Conservation (phyloP, 2,797 vertebrate species). For the Bryconaethiops microstoma region DNA sequence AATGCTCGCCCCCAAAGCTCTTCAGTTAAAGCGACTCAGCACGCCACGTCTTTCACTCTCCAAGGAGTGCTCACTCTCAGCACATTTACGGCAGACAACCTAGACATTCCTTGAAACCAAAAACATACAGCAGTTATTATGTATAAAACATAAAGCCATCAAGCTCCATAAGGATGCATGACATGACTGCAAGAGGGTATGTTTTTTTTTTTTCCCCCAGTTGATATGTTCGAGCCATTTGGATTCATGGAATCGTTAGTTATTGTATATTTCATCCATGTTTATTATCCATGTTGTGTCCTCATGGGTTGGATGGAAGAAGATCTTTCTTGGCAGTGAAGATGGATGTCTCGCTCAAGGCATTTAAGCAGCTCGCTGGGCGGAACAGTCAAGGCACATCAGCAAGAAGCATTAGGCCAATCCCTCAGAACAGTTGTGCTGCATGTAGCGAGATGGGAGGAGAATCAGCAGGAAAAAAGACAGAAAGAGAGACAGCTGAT, state of each 20-base stretch:
- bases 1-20: not conserved
- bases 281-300: conserved; percentile 4
- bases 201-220: not conserved
- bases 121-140: not conserved
- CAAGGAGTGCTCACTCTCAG: not conserved
- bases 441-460: not conserved
- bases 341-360: conserved; percentile 16
- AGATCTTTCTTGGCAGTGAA: conserved; percentile 11
- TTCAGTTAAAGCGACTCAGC: not conserved
- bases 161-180: conserved; percentile 1
- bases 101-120: not conserved
- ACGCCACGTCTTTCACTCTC: not conserved
- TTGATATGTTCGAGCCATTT: not conserved
- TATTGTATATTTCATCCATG: conserved; percentile 6
- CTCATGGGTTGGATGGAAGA: not conserved
- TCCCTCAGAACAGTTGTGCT: not conserved
- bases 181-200: not conserved
- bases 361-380: conserved; percentile 3
- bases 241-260: not conserved
- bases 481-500: not conserved
- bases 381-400: conserved; percentile 11
- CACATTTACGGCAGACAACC: not conserved
- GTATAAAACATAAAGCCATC: not conserved
- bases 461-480: not conserved
- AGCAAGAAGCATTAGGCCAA: not conserved